Base-by-base conservation (phyloP, 2,113 vertebrate species). In the Dicerorhinus sumatrensis region DNA sequence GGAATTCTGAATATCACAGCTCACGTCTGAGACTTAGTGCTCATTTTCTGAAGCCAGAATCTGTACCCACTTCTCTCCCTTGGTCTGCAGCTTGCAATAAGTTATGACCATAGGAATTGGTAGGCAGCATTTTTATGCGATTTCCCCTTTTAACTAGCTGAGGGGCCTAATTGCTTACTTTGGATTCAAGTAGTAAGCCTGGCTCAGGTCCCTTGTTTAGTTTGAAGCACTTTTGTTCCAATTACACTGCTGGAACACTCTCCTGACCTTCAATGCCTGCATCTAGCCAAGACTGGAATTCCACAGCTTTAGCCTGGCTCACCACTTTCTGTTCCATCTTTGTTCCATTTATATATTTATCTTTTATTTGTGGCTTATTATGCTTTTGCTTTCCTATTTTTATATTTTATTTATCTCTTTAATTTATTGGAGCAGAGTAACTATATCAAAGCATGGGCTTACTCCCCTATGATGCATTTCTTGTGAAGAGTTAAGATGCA, bases 351-450 rank as follows among this genome's bases (percentile, higher is more conserved):
- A 79, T 18, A 80, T 63, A 94, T 62, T 86, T 69, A 84, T 89
- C 10, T 83, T 88, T n/a, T 73, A 77, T 72, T 48, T 96, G 42
- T 73, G 67, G 33, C 39, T 88, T 82, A 92, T 6, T 65, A 63
- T 46, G 17, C 23, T 72, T 96, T 65, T 93, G 18, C 16, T 91
- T 94, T 91, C 20, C 42, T 81, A 17, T 94, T 89, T 91, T 83
- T 87, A 58, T 42, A 92, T 77, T 97, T 81, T 81, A 73, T 76
- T 8, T 93, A 73, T 70, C 6, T 79, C 14, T 88, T n/a, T 94
- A 97, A 80, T 51, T 91, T 96, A 75, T 10, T 70, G 14, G 51
- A 93, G 27, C n/a, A 80, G 17, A 96, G 10, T 60, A 89, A 81
- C 60, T 84, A 58, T 90, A 51, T 54, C 13, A 93, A 91, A 94